Conservation (phyloP, 2,113 vertebrate genomes). For the Stigmatopora argus region DNA sequence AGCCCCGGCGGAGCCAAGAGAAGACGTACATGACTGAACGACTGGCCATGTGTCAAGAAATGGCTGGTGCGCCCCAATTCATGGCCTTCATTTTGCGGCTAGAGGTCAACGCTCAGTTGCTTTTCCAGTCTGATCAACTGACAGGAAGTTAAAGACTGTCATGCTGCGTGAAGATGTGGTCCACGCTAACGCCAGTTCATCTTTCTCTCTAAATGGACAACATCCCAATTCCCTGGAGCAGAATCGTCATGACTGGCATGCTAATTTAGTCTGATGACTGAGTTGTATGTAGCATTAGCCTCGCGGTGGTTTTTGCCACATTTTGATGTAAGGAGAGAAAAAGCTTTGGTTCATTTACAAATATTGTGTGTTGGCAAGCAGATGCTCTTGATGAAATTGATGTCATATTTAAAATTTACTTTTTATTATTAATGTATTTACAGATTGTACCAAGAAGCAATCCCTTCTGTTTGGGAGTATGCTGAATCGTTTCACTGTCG, state of each 20-base stretch:
- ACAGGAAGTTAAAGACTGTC: not conserved
- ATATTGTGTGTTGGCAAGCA: not conserved
- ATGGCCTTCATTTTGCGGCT: not conserved
- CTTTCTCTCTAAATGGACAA: not conserved
- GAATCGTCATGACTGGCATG: not conserved
- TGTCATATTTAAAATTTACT: not conserved
- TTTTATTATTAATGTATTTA: not conserved
- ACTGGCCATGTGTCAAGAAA: not conserved
- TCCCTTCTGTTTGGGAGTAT: not conserved
- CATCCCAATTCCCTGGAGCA: not conserved
- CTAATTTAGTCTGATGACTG: not conserved
- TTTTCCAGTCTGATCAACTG: not conserved
- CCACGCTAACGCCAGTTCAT: not conserved
- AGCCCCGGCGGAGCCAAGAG: constrained; percentile 84
- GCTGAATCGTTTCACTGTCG: not conserved
- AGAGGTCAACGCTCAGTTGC: not conserved
- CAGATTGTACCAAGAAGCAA: not conserved
- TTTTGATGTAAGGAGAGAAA: not conserved
- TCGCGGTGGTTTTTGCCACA: not conserved
- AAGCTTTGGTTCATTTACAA: not conserved
- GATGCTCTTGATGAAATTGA: not conserved
- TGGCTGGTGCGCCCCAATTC: not conserved
- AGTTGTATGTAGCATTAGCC: not conserved
- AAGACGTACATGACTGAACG: constrained; percentile 65
- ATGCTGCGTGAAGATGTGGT: not conserved